Percentiles rank a stretch among this genome's conserved stretches.
These are phyloP conservation scores for Eremophila alpestris DNA, from an alignment of 2,797 vertebrate genomes.

Conservation along the genomic window DNA sequence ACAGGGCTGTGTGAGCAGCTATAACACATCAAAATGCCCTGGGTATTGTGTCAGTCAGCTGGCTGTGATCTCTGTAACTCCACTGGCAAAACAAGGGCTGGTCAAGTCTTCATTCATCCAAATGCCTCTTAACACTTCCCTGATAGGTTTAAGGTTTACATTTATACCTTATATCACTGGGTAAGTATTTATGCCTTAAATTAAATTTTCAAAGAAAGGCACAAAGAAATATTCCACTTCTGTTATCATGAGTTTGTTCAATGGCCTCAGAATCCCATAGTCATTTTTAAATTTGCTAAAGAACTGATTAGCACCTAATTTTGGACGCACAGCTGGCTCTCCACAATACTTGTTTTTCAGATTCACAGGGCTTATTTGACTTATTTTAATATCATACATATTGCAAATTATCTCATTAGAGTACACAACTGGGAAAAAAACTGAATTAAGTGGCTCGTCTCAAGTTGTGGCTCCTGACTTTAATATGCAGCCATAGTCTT, in stretches of 20 bases:
- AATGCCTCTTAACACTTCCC: background rate
- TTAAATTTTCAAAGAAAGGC: background rate
- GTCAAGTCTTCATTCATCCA: background rate
- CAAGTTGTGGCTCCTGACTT: background rate
- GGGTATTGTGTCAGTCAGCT: background rate
- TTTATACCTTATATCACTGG: background rate
- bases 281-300: background rate
- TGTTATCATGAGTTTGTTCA: background rate
- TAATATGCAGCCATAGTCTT: background rate
- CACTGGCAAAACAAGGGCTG: background rate
- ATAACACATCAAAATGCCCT: background rate
- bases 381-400: constrained; percentile 3
- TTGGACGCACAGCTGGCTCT: background rate
- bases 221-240: background rate
- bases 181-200: background rate
- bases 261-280: background rate
- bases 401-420: constrained; percentile 1
- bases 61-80: background rate
- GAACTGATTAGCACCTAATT: background rate
- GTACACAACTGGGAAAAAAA: background rate
- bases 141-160: background rate
- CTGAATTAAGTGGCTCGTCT: background rate
- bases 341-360: background rate
- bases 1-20: background rate
- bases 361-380: background rate